These are phyloP conservation scores for Glaucidium brasilianum DNA, from an alignment of 2,113 vertebrate species.

Conservation along the genomic window DNA sequence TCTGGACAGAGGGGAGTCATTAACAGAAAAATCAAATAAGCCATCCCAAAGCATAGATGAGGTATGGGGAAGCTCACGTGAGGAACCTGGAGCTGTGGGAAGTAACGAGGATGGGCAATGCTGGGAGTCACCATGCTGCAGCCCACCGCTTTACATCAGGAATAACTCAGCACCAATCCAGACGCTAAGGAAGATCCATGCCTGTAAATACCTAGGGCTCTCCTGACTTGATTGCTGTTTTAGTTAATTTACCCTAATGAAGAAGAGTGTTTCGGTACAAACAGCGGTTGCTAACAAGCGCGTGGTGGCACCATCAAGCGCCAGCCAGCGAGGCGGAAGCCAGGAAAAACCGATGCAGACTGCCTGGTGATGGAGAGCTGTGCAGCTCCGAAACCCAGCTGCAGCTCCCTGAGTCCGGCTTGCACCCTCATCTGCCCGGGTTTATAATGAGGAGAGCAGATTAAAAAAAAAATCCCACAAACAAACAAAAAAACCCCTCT, in stretches of 20 bases:
- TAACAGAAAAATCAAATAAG: background rate
- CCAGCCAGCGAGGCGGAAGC: background rate
- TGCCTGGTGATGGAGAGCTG: background rate
- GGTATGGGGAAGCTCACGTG: background rate
- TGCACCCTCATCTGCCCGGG: background rate
- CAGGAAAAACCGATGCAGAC: background rate
- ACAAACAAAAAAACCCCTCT: background rate
- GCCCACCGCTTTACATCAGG: background rate
- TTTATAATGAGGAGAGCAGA: background rate
- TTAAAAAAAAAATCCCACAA: background rate
- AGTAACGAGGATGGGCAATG: rapidly evolving
- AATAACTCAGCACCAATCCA: background rate
- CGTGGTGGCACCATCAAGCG: background rate
- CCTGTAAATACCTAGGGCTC: background rate
- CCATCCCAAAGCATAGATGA: background rate
- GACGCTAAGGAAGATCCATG: background rate
- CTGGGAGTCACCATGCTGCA: rapidly evolving
- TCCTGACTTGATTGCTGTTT: conserved; percentile 9
- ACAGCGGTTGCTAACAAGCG: background rate
- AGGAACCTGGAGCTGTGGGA: background rate
- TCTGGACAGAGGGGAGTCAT: background rate
- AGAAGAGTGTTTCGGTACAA: conserved; percentile 49
- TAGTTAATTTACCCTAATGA: conserved; percentile 39
- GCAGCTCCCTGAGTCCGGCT: background rate
- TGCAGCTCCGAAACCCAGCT: background rate